Evolutionary conservation across 2,797 vertebrate species (phyloP).

Genomic region (Xerus rutilus): DNA sequence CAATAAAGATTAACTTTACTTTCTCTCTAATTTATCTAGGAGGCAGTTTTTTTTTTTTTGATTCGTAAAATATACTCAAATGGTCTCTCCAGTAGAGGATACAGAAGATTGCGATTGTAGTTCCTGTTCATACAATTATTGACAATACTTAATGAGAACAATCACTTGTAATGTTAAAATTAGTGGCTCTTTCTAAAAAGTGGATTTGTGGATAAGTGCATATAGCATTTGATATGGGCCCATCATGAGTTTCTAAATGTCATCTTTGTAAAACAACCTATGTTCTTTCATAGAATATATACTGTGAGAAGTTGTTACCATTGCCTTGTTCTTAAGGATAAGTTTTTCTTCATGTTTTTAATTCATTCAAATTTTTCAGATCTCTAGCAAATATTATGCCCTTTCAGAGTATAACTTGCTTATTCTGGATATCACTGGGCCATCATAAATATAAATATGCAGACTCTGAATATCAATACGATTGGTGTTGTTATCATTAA

Average conservation of each 20-base stretch:
- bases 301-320: fast-evolving
- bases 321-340: fast-evolving
- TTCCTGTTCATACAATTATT: conserved; percentile 55
- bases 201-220: conserved; percentile 71
- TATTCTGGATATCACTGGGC: not conserved
- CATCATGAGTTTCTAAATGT: not conserved
- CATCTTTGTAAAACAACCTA: not conserved
- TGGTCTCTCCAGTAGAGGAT: conserved; percentile 74
- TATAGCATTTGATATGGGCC: conserved; percentile 51
- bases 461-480: not conserved
- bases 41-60: conserved; percentile 75
- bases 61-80: conserved; percentile 78
- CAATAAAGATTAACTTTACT: conserved; percentile 79
- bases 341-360: not conserved
- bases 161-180: conserved; percentile 66
- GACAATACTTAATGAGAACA: not conserved
- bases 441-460: conserved; percentile 38
- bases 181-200: conserved; percentile 73
- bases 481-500: not conserved
- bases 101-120: conserved; percentile 64
- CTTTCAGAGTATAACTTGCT: not conserved
- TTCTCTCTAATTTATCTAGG: conserved; percentile 80
- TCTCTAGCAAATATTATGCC: not conserved
- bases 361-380: not conserved
- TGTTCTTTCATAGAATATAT: not conserved